A percentile compares a stretch with the other conserved stretches of the same genome.
phyloP scores from a whole-genome alignment of 2,888 invertebrate species.

The Lasioglossum marginatum region DNA sequence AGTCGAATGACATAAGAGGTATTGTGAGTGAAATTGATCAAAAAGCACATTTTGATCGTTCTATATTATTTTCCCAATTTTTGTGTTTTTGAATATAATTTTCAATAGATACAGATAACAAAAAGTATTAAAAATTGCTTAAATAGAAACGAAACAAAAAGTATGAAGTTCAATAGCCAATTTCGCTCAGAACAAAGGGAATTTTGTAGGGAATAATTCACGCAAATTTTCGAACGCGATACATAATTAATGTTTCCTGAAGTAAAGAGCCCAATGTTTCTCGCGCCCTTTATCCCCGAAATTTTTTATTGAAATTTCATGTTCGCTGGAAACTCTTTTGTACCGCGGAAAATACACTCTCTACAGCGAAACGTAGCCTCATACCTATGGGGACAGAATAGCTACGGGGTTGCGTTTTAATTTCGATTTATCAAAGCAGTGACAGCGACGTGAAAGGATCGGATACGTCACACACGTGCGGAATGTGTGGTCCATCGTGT shows the following conservation, averaged over 20 bases:
- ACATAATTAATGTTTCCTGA: background rate
- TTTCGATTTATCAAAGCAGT: constrained; percentile 69
- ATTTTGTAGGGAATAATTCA: background rate
- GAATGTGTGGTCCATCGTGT: constrained; percentile 65
- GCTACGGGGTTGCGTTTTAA: constrained; percentile 56
- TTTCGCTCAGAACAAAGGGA: background rate
- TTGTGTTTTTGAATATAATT: background rate
- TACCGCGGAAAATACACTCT: constrained; percentile 15
- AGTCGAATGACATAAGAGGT: background rate
- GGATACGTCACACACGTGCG: constrained; percentile 59
- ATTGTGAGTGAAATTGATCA: background rate
- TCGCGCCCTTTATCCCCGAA: background rate
- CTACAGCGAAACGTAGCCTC: constrained; percentile 14
- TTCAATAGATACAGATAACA: background rate
- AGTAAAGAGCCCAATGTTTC: constrained; percentile 18
- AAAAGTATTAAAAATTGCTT: background rate
- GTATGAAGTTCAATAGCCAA: background rate
- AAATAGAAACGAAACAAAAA: background rate
- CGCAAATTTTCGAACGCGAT: background rate
- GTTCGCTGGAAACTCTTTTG: constrained; percentile 28
- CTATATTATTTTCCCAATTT: background rate
- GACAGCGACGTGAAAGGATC: constrained; percentile 65
- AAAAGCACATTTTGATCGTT: background rate
- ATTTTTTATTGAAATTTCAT: constrained; percentile 43
- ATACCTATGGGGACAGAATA: background rate